A percentile compares a stretch with the other conserved stretches of the same genome.
Conservation (phyloP, 1,140 invertebrate species). For the Rhagoletis pomonella region DNA sequence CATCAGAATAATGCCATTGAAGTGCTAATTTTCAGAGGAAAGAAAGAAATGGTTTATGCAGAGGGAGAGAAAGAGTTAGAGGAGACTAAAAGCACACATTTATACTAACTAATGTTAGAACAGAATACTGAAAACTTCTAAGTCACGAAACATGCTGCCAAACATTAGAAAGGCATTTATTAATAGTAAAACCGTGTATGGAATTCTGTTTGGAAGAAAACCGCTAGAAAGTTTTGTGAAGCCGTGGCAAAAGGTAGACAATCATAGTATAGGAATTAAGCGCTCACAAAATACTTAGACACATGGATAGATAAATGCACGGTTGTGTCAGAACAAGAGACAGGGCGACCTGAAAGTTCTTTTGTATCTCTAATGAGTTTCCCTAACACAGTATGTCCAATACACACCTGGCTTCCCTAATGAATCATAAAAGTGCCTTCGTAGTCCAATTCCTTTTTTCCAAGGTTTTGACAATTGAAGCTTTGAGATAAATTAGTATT, state of each 20-base stretch:
- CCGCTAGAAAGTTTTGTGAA: not conserved
- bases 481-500: too few species aligned
- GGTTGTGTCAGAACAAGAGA: too few species aligned
- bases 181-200: not conserved
- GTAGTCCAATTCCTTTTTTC: too few species aligned
- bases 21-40: not conserved
- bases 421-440: too few species aligned
- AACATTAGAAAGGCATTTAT: not conserved
- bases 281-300: not conserved
- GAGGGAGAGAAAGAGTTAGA: not conserved
- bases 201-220: too few species aligned
- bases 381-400: too few species aligned
- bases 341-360: too few species aligned
- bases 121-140: not conserved
- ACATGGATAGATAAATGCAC: too few species aligned
- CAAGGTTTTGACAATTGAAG: too few species aligned
- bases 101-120: not conserved
- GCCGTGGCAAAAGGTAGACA: not conserved
- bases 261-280: not conserved
- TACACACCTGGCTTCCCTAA: too few species aligned
- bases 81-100: not conserved
- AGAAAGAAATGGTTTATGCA: not conserved
- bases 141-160: not conserved
- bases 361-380: too few species aligned
- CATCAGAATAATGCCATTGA: not conserved